Percentiles rank a stretch among this genome's conserved stretches.
Conservation (phyloP, 2,888 invertebrate genomes). For the Cheilosia vulpina region DNA sequence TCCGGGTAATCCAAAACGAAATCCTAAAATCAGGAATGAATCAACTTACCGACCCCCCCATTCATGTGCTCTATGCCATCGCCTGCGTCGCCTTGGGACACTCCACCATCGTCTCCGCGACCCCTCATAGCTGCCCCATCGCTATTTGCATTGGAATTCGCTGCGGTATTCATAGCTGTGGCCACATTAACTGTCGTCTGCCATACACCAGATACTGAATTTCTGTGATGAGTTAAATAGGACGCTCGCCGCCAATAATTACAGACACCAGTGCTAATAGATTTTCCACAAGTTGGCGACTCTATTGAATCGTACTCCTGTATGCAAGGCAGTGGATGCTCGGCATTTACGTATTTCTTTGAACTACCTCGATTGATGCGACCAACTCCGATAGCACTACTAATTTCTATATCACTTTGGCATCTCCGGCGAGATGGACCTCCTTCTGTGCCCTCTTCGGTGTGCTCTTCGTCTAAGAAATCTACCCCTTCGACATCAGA, state of each 20-base stretch:
- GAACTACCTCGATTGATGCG: constrained; percentile 57
- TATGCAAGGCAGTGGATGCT: constrained; percentile 53
- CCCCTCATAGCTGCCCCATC: constrained; percentile 74
- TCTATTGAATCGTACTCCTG: constrained; percentile 63
- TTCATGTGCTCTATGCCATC: constrained; percentile 73
- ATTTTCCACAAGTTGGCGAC: constrained; percentile 19
- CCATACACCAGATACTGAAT: constrained; percentile 75
- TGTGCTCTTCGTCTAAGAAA: constrained; percentile 77
- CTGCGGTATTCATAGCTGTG: constrained; percentile 76
- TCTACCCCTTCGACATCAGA: constrained; percentile 74
- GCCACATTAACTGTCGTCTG: constrained; percentile 76
- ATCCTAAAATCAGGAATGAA: background rate
- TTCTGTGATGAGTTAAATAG: constrained; percentile 33
- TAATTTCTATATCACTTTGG: constrained; percentile 69
- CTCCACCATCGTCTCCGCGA: constrained; percentile 70
- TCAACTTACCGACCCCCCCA: constrained; percentile 60
- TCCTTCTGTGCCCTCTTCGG: constrained; percentile 73
- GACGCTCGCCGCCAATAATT: constrained; percentile 45
- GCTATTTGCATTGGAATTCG: constrained; percentile 63
- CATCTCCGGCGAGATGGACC: constrained; percentile 43
- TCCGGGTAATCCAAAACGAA: background rate
- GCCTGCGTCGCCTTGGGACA: constrained; percentile 77
- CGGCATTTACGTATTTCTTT: constrained; percentile 43
- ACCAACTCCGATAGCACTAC: constrained; percentile 43
- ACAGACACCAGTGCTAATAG: constrained; percentile 42